Evolutionary conservation across 2,888 invertebrate genomes (phyloP), one percentile per base, ranked within the genome.

Genomic region (Ernsta delagoae): DNA sequence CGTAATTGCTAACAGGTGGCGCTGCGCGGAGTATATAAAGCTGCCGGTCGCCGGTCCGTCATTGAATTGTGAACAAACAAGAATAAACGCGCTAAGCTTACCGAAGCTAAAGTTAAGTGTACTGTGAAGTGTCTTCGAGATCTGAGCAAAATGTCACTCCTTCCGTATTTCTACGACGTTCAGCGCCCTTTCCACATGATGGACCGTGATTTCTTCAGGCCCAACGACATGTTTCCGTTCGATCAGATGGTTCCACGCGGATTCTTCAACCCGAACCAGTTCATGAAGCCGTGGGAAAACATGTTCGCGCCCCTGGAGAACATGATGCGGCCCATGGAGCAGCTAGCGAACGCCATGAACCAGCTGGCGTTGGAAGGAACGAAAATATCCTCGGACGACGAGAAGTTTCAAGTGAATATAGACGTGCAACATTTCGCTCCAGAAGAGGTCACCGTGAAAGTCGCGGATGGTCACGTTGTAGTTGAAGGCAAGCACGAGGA

Each of bases 401-500:
- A 95, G 72, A 94, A 90, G 70, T 96, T 96, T 75, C 95, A 96
- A 82, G 95, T 96, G 0, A 95, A 94, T 74, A 90, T 97, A 71
- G 97, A 97, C 79, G 97, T 97, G 0, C 95, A 96, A 74, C 96
- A 97, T 76, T 97, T 97, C 76, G 85, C 94, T 0, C 97, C 97
- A 0, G 95, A 95, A 57, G 97, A 97, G 83, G 94, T 98, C 16
- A 94, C 92, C 1, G 97, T 97, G 0, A 97, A 96, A 84, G 96
- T 96, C 0, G 89, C 95, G 0, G 95, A 96, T 60, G 94, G 95
- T 45, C 91, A 92, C 8, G 94, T 97, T 6, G 90, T 96, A 0
- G 93, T 97, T 3, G 96, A 97, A 83, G 97, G 96, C 0, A 96
- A 96, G 79, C 97, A 97, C 76, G 96, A 96, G 74, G 97, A 97